Evolutionary conservation across 2,888 invertebrate genomes (phyloP).

Genomic region (Apotomis turbidana): DNA sequence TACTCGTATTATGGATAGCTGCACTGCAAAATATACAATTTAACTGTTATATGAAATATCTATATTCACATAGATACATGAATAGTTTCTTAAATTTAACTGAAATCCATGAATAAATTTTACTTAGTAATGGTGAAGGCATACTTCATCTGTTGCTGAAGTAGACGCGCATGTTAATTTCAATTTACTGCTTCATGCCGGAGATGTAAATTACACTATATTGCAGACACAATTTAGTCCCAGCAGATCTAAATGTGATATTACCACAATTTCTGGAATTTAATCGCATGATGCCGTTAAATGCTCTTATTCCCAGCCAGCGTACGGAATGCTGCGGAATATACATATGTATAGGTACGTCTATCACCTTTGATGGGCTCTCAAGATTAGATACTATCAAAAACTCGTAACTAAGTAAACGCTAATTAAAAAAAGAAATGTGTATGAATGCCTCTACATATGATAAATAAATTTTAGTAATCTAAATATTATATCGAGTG

Average conservation of each 20-base stretch:
- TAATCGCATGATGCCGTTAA: slow-evolving; percentile 18
- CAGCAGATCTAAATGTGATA: slow-evolving; percentile 18
- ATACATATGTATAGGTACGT: not conserved
- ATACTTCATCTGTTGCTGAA: not conserved
- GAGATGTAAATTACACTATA: slow-evolving; percentile 26
- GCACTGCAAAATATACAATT: too few relatives aligned
- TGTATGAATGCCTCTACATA: not conserved
- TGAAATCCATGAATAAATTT: too few relatives aligned
- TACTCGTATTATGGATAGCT: too few relatives aligned
- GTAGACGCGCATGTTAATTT: not conserved
- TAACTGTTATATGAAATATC: too few relatives aligned
- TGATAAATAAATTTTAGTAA: not conserved
- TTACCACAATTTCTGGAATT: slow-evolving; percentile 27
- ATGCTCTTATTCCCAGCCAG: slow-evolving; percentile 25
- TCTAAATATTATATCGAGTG: slow-evolving; percentile 12
- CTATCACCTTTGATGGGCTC: not conserved
- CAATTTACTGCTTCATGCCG: slow-evolving; percentile 8
- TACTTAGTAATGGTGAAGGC: not conserved
- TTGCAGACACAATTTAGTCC: not conserved
- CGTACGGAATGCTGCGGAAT: slow-evolving; percentile 17
- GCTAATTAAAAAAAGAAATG: slow-evolving; percentile 11
- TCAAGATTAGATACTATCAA: not conserved
- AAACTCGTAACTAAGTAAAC: slow-evolving; percentile 16
- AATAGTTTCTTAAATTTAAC: too few relatives aligned
- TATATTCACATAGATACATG: too few relatives aligned